Evolutionary conservation across 2,797 vertebrate species (phyloP).

Genomic region (Gymnoscopelus microlampas): DNA sequence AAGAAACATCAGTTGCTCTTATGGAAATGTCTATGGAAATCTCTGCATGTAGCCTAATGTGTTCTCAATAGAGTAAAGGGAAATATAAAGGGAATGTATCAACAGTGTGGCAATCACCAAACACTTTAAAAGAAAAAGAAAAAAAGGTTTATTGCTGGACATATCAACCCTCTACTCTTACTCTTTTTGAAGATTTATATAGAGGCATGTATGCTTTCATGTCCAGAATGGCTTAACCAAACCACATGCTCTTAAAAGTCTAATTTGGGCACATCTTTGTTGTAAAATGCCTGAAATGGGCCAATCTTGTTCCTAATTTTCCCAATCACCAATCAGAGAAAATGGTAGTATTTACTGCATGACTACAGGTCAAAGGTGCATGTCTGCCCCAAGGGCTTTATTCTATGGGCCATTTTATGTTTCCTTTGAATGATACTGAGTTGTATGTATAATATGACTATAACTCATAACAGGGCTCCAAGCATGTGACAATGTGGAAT

Average conservation of each 20-base stretch:
- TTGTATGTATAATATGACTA: constrained; percentile 51
- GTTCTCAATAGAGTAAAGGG: constrained; percentile 62
- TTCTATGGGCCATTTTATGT: constrained; percentile 51
- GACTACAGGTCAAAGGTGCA: constrained; percentile 60
- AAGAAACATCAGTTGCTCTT: constrained; percentile 75
- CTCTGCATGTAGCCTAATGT: constrained; percentile 53
- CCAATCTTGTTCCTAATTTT: constrained; percentile 62
- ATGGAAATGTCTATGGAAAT: constrained; percentile 83
- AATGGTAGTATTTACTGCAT: constrained; percentile 70
- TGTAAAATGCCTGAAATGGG: constrained; percentile 65
- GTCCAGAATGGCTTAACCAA: constrained; percentile 55
- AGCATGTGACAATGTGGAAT: constrained; percentile 66
- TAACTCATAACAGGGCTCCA: constrained; percentile 63
- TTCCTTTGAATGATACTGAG: constrained; percentile 51
- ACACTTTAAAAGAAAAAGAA: constrained; percentile 28
- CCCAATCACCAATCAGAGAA: constrained; percentile 79
- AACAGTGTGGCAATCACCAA: constrained; percentile 47
- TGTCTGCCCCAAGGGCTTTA: constrained; percentile 23
- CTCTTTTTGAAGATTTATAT: not conserved
- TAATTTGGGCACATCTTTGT: constrained; percentile 64
- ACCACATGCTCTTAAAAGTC: constrained; percentile 57
- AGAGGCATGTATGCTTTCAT: constrained; percentile 54
- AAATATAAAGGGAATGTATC: constrained; percentile 28
- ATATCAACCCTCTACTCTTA: constrained; percentile 16
- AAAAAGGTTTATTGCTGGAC: constrained; percentile 32